These are phyloP conservation scores for Dolomedes plantarius DNA, from an alignment of 2,888 invertebrate species.

Conservation along the genomic window DNA sequence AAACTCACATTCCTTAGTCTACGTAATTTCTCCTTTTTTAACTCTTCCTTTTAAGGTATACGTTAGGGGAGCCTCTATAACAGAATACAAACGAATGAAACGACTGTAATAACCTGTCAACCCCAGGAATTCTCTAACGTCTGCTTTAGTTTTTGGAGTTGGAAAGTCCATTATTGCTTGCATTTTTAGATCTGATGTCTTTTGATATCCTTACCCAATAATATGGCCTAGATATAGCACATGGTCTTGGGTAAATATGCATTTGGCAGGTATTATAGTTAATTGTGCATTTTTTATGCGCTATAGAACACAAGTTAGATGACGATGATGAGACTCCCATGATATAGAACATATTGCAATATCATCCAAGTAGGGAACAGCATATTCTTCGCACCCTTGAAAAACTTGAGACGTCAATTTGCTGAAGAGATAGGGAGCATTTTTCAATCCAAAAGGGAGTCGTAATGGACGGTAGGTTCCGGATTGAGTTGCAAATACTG, in stretches of 20 bases:
- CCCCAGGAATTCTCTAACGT: constrained; percentile 50
- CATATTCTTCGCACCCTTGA: constrained; percentile 15
- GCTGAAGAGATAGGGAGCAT: not conserved
- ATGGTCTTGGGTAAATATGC: not conserved
- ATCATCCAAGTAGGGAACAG: constrained; percentile 32
- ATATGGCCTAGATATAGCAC: constrained; percentile 14
- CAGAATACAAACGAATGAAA: not conserved
- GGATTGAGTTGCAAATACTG: constrained; percentile 10
- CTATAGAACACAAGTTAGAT: not conserved
- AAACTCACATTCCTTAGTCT: not conserved
- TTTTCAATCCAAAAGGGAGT: not conserved
- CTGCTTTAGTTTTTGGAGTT: constrained; percentile 10
- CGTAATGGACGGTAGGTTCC: not conserved
- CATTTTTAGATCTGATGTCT: not conserved
- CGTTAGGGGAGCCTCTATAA: not conserved
- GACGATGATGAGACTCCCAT: not conserved
- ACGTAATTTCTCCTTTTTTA: not conserved
- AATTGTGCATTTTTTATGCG: not conserved
- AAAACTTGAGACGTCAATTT: constrained; percentile 1
- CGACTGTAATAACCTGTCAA: constrained; percentile 35
- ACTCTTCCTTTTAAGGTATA: not conserved
- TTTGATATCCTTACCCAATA: not conserved
- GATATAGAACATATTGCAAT: constrained; percentile 18
- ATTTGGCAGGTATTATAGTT: constrained; percentile 5
- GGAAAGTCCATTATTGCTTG: constrained; percentile 45